Conservation (phyloP, 2,113 vertebrate species). For the Dasyornis broadbenti region DNA sequence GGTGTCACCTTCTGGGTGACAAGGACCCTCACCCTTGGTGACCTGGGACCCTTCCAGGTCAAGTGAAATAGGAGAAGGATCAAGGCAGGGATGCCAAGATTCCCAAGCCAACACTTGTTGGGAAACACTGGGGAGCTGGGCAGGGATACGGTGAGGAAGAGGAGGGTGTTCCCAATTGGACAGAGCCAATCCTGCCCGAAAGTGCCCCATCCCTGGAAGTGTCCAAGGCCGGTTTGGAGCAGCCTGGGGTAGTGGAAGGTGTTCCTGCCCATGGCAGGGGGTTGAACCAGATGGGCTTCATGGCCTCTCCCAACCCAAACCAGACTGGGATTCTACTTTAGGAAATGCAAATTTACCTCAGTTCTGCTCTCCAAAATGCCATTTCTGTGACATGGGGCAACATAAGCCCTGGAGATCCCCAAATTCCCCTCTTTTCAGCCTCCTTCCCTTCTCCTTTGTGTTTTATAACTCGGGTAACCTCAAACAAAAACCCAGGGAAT, state of each 20-base stretch:
- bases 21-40: too few species aligned
- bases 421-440: fast-evolving
- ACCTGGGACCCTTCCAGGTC: not conserved
- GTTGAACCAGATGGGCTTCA: fast-evolving
- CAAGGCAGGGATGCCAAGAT: fast-evolving
- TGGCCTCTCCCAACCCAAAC: not conserved
- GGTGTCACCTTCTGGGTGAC: not conserved
- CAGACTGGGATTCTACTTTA: not conserved
- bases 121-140: not conserved
- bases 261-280: not conserved
- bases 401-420: not conserved
- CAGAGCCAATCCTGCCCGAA: not conserved
- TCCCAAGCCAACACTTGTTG: fast-evolving
- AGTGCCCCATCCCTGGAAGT: not conserved
- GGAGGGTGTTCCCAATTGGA: not conserved
- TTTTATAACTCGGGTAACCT: not conserved
- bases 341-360: not conserved
- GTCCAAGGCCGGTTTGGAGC: not conserved
- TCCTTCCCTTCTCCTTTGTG: not conserved
- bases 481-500: not conserved
- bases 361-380: fast-evolving
- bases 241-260: fast-evolving
- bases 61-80: not conserved
- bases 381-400: fast-evolving
- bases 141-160: not conserved